Evolutionary conservation across 92 coral and sea anemone species (phyloP), one percentile per base, ranked within the genome.

Genomic region (Scolanthus callimorphus): DNA sequence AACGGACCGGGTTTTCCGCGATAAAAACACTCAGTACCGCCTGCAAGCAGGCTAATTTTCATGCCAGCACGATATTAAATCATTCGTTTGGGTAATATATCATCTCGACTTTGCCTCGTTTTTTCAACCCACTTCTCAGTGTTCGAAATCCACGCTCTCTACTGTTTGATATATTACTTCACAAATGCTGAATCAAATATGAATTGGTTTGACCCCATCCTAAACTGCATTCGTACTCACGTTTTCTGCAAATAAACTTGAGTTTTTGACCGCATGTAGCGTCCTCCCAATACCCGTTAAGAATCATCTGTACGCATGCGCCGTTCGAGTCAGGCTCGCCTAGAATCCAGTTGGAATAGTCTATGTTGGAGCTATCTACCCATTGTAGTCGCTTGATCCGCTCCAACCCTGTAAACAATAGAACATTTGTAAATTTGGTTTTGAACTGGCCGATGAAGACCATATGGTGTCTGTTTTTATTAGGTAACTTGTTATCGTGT

Each of bases 301-400:
- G 51, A 29, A 83, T 60, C 96, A 94, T 94, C 67, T 73, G 85
- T n/a, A 81, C 95, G 82, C 99, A 94, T 77, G 91, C 91, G 63
- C 99, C 91, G 41, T 79, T 70, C 39, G 59, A 49, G 54, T 82
- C 86, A 2, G 96, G 99, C 51, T 94, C 90, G 11, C 95, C 96
- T 55, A 80, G 66, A 0, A 74, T 79, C 96, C 96, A 94, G 70
- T 94, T 89, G 39, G 54, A 51, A 27, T 67, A 91, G 1, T 44
- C 6, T 17, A 88, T 13, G 22, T 68, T 64, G 44, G 46, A 47
- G 1, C 48, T 69, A 50, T 88, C 96, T 28, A 68, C 64, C 96
- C 96, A 88, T 4, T 83, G 90, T 4, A 83, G 74, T 20, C 52
- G 20, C 63, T 59, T 47, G 62, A 74, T 2, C 84, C 99, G 77